A percentile compares a stretch with the other conserved stretches of the same genome.
phyloP scores from a whole-genome alignment of 1,140 invertebrate genomes.

The Doryteuthis pealeii region DNA sequence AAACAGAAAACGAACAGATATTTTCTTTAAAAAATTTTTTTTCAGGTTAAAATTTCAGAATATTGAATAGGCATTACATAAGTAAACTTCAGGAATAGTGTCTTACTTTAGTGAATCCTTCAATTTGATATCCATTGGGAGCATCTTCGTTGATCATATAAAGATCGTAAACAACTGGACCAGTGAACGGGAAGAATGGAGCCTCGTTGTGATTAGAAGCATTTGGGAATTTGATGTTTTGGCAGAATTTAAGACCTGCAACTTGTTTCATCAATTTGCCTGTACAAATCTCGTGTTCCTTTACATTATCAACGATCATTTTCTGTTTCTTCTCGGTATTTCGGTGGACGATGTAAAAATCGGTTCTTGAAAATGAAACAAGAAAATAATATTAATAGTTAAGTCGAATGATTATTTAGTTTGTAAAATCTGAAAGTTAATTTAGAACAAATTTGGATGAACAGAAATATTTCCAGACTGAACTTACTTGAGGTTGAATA shows the following conservation, averaged over 20 bases:
- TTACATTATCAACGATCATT: slow-evolving; percentile 56
- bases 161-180: slow-evolving; percentile 75
- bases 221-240: slow-evolving; percentile 75
- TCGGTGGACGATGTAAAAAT: slow-evolving; percentile 45
- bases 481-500: too few species aligned
- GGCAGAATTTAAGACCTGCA: slow-evolving; percentile 81
- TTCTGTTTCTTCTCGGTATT: slow-evolving; percentile 40
- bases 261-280: slow-evolving; percentile 56
- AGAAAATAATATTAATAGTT: not conserved
- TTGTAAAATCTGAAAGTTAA: slow-evolving; percentile 62
- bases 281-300: slow-evolving; percentile 65
- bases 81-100: not conserved
- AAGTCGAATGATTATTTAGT: too few species aligned
- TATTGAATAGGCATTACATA: too few species aligned
- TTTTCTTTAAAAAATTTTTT: too few species aligned
- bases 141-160: slow-evolving; percentile 79
- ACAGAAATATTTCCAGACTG: slow-evolving; percentile 65
- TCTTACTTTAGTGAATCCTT: slow-evolving; percentile 25
- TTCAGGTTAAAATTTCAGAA: too few species aligned
- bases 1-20: slow-evolving; percentile 18
- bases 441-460: slow-evolving; percentile 60
- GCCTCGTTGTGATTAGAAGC: slow-evolving; percentile 63
- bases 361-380: slow-evolving; percentile 31
- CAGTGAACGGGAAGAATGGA: slow-evolving; percentile 77
- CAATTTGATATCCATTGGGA: slow-evolving; percentile 61